Evolutionary conservation across 2,113 vertebrate genomes (phyloP).

Genomic region (Syngnathus floridae): DNA sequence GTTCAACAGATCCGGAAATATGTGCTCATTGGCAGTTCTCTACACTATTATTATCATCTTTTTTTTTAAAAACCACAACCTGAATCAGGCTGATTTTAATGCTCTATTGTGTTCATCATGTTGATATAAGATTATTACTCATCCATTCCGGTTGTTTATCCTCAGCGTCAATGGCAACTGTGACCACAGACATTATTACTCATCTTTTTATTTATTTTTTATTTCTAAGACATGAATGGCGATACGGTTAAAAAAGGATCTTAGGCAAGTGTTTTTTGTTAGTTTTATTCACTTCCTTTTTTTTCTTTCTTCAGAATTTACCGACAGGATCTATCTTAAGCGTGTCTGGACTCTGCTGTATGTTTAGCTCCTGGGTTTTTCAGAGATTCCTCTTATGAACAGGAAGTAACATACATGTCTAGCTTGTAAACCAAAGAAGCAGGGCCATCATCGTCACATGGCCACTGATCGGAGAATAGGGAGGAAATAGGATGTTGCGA

Average conservation of each 20-base stretch:
- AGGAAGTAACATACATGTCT: conserved; percentile 57
- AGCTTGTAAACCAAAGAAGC: conserved; percentile 29
- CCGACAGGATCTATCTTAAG: conserved; percentile 64
- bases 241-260: conserved; percentile 32
- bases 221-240: conserved; percentile 3
- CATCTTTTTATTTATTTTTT: conserved; percentile 13
- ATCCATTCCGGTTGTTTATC: conserved; percentile 9
- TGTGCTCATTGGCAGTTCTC: conserved; percentile 39
- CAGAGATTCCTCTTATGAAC: conserved; percentile 60
- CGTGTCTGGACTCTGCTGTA: conserved; percentile 69
- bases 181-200: conserved; percentile 15
- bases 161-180: conserved; percentile 11
- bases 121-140: conserved; percentile 37
- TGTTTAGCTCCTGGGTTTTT: conserved; percentile 61
- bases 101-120: conserved; percentile 34
- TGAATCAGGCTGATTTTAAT: conserved; percentile 44
- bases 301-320: conserved; percentile 40
- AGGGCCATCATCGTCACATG: conserved; percentile 53
- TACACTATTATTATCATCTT: conserved; percentile 51
- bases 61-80: conserved; percentile 37
- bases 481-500: conserved; percentile 27
- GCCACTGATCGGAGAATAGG: conserved; percentile 41
- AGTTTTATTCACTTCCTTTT: conserved; percentile 53
- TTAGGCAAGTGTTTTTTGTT: conserved; percentile 33
- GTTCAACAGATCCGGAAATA: conserved; percentile 60